Conservation (phyloP, 2,113 vertebrate genomes). For the Stomatorhinus ivindoensis region DNA sequence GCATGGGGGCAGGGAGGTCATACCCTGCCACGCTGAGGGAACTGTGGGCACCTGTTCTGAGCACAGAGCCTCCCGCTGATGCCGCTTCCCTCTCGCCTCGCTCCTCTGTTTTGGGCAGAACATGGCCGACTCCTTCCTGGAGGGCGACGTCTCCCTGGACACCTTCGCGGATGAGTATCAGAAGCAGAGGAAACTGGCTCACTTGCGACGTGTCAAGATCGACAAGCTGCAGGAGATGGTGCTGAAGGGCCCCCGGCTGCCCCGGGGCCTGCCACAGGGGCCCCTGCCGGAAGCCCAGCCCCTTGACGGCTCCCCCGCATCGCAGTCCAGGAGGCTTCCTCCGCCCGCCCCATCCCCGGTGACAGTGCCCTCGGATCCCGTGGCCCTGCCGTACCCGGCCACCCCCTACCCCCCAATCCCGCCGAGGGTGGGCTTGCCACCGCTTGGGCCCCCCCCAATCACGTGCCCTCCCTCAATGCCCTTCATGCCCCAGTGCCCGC, state of each 20-base stretch:
- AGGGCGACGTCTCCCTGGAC: constrained; percentile 77
- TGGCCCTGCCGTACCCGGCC: constrained; percentile 50
- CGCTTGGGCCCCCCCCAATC: constrained; percentile 47
- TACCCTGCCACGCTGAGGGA: neutral
- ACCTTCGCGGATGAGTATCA: constrained; percentile 83
- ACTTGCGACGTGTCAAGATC: constrained; percentile 84
- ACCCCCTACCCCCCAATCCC: constrained; percentile 75
- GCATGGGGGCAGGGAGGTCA: neutral
- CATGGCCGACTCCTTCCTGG: constrained; percentile 92
- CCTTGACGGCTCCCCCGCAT: constrained; percentile 49
- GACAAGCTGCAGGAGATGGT: constrained; percentile 96
- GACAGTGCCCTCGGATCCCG: constrained; percentile 42
- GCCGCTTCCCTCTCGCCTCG: neutral
- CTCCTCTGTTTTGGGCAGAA: constrained; percentile 59
- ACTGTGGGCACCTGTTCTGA: neutral
- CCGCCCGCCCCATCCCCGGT: constrained; percentile 64
- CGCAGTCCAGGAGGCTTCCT: constrained; percentile 69
- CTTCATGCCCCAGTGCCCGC: constrained; percentile 69
- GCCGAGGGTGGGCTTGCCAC: constrained; percentile 65
- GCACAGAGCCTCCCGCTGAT: neutral
- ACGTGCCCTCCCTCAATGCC: constrained; percentile 63
- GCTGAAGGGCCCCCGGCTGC: constrained; percentile 72
- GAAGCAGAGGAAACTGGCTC: constrained; percentile 83
- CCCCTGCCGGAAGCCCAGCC: constrained; percentile 31
- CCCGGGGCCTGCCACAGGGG: constrained; percentile 50